These are phyloP conservation scores for Rhynchonycteris naso DNA, from an alignment of 2,797 vertebrate species.

Conservation along the genomic window DNA sequence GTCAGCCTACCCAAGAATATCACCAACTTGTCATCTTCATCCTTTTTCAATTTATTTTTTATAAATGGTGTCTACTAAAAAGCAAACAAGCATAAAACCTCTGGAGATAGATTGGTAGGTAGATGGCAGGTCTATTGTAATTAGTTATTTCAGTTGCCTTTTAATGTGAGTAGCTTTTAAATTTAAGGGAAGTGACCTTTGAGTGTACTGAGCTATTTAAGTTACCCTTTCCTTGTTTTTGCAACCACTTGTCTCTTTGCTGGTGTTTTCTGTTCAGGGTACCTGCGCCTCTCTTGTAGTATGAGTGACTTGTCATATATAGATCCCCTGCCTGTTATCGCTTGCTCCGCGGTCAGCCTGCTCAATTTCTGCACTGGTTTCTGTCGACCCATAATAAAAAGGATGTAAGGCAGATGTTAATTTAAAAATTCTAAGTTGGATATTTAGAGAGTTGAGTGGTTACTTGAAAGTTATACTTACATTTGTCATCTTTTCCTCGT, in stretches of 20 bases:
- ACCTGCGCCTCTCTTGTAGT: slow-evolving; percentile 3
- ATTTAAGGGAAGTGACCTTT: slow-evolving; percentile 21
- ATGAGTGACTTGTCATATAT: slow-evolving; percentile 27
- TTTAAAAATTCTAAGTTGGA: slow-evolving; percentile 47
- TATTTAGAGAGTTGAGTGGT: slow-evolving; percentile 1
- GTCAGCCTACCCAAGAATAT: neutral
- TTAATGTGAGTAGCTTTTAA: slow-evolving; percentile 32
- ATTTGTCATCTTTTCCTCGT: slow-evolving; percentile 14
- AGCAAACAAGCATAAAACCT: neutral
- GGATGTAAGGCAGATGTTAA: neutral
- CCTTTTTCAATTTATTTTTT: slow-evolving; percentile 9
- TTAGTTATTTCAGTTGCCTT: slow-evolving; percentile 46
- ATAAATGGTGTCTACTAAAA: neutral
- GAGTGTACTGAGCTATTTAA: neutral
- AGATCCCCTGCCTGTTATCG: neutral
- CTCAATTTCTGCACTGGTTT: neutral
- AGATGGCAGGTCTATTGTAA: slow-evolving; percentile 16
- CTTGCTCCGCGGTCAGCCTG: neutral
- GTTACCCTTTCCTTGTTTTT: slow-evolving; percentile 32
- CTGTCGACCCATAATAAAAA: neutral
- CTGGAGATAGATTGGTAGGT: neutral
- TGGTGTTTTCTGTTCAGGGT: slow-evolving; percentile 17
- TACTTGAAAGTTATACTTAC: neutral
- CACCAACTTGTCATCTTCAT: neutral
- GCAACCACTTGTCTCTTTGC: slow-evolving; percentile 14